Evolutionary conservation across 2,888 invertebrate genomes (phyloP), one percentile per base, ranked within the genome.

Genomic region (Buathra laborator): DNA sequence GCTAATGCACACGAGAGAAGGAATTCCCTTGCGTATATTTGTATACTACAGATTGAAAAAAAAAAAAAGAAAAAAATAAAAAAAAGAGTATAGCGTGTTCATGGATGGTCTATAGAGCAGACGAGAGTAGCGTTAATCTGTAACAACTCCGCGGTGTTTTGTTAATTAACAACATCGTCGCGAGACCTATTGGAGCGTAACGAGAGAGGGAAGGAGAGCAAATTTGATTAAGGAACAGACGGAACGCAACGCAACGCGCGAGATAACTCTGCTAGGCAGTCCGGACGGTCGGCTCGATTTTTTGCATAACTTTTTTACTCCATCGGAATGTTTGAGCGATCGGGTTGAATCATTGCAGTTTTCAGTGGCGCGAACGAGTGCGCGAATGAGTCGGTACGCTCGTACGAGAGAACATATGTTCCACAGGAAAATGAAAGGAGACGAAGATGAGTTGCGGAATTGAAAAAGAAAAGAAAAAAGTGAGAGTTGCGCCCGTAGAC

Each of bases 151-250:
- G 76, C 48, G 43, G 66, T 87, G 89, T 88, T 86, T 86, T 86
- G 87, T 90, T 90, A 89, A 90, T 88, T 88, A 90, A 89, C 83
- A 90, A 90, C 81, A 71, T 86, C 81, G 81, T 59, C 81, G 86
- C 83, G 81, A 6, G n/a, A 14, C 78, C 89, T 90, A 90, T 86
- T 89, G 91, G 89, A 90, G 90, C 90, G 89, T 90, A 81, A 81
- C 89, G 84, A 86, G 86, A 77, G 67, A 43, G 77, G 56, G 62
- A 56, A 44, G 86, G 86, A 76, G 66, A 46, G 77, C 64, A 67
- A 56, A 44, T 44, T 44, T 68, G 82, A 82, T 75, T 78, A 81
- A 67, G 51, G 51, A 12, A 56, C 56, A 56, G 19, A 56, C 16
- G 19, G 19, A 66, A 64, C 37, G 9, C 5, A 37, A 19, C 46